Evolutionary conservation across 2,797 vertebrate species (phyloP).

Genomic region (Gorsachius magnificus): DNA sequence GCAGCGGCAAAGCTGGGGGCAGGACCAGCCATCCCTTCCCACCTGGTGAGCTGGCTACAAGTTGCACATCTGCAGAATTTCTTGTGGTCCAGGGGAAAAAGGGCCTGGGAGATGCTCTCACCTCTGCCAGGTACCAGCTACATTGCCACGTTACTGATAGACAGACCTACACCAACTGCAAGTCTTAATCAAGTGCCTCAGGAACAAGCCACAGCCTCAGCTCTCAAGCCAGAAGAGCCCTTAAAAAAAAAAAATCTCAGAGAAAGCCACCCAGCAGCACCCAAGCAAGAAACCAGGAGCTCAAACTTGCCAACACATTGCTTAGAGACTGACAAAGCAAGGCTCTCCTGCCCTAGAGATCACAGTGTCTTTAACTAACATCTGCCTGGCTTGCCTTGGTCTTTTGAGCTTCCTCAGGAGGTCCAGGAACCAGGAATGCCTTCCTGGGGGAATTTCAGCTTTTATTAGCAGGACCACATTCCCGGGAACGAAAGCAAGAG

Average conservation of each 20-base stretch:
- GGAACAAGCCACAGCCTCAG: background rate
- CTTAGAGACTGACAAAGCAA: background rate
- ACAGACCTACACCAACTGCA: background rate
- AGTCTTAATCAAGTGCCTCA: background rate
- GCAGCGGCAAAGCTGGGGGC: background rate
- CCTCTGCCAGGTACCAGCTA: background rate
- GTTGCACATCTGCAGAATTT: too few relatives aligned
- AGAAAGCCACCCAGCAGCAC: background rate
- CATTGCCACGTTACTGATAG: fast-evolving
- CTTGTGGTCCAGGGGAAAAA: fast-evolving
- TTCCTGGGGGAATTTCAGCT: background rate
- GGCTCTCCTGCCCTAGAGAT: background rate
- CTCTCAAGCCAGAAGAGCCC: background rate
- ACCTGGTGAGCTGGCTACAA: background rate
- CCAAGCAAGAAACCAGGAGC: background rate
- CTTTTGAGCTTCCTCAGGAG: background rate
- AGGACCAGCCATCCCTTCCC: background rate
- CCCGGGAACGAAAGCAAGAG: background rate
- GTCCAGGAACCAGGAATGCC: background rate
- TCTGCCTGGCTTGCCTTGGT: background rate
- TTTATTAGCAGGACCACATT: background rate
- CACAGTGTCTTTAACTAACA: background rate
- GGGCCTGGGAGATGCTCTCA: background rate
- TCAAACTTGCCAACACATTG: background rate
- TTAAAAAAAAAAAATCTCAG: background rate